Conservation (phyloP, 2,888 invertebrate species). For the Notodonta ziczac region DNA sequence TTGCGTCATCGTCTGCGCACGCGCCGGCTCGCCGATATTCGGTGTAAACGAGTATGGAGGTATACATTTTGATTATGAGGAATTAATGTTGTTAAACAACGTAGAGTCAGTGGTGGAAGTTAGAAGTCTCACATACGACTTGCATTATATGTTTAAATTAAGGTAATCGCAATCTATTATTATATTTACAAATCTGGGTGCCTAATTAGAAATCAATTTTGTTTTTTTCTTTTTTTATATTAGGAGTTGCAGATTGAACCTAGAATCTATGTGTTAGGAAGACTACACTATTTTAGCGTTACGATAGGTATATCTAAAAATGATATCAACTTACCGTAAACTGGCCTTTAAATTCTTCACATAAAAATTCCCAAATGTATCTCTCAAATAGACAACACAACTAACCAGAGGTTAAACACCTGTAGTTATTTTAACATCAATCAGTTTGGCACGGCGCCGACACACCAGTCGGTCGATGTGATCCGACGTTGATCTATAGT, state of each 20-base stretch:
- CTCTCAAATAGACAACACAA: conserved; percentile 20
- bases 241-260: too few species aligned
- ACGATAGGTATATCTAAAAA: too few species aligned
- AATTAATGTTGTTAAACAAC: neutral
- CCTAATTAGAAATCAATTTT: too few species aligned
- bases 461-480: conserved; percentile 16
- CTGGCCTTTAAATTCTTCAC: neutral
- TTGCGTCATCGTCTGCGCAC: conserved; percentile 78
- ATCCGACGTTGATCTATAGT: conserved; percentile 9
- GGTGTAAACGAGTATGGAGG: neutral
- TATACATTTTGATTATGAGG: neutral
- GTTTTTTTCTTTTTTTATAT: too few species aligned
- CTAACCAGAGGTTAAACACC: conserved; percentile 36
- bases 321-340: neutral
- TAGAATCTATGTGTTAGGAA: too few species aligned
- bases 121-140: neutral
- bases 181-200: too few species aligned
- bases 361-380: conserved; percentile 15
- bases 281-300: too few species aligned
- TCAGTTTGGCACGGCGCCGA: conserved; percentile 33
- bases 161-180: too few species aligned
- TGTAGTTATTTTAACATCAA: conserved; percentile 40
- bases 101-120: neutral
- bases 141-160: too few species aligned
- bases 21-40: conserved; percentile 33